Evolutionary conservation across 2,113 vertebrate genomes (phyloP).

Genomic region (Gorsachius goisagi): DNA sequence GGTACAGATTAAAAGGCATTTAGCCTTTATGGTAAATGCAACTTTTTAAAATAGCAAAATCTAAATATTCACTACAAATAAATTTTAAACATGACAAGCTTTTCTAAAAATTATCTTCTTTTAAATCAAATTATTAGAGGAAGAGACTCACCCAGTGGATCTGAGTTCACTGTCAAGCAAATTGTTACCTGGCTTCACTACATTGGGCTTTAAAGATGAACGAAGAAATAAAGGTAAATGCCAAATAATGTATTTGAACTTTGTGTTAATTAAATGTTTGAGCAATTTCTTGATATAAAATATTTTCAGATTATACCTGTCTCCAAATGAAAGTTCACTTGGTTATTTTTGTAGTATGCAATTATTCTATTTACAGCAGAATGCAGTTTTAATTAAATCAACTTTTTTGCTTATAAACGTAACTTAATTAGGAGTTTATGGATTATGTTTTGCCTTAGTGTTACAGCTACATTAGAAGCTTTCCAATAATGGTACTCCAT

Average conservation of each 20-base stretch:
- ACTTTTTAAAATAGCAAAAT: not conserved
- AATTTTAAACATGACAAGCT: not conserved
- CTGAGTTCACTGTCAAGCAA: conserved; percentile 93
- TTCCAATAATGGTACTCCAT: not conserved
- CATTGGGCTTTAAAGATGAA: conserved; percentile 95
- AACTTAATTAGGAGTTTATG: not conserved
- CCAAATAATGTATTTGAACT: not conserved
- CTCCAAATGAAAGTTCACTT: not conserved
- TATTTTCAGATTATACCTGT: not conserved
- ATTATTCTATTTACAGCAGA: not conserved
- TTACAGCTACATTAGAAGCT: not conserved
- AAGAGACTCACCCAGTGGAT: conserved; percentile 92
- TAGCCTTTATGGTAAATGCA: not conserved
- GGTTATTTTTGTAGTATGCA: not conserved
- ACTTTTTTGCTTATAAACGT: not conserved
- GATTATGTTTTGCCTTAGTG: not conserved
- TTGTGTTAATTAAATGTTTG: not conserved
- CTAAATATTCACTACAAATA: not conserved
- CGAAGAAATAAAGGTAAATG: conserved; percentile 88
- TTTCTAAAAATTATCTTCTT: not conserved
- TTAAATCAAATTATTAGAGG: conserved; percentile 76
- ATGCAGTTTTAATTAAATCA: not conserved
- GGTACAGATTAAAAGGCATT: not conserved
- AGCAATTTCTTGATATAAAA: not conserved
- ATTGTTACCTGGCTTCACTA: conserved; percentile 90